Percentiles rank a stretch among this genome's conserved stretches.
Conservation (phyloP, 2,888 invertebrate species). For the Lepidochitona cinerea region DNA sequence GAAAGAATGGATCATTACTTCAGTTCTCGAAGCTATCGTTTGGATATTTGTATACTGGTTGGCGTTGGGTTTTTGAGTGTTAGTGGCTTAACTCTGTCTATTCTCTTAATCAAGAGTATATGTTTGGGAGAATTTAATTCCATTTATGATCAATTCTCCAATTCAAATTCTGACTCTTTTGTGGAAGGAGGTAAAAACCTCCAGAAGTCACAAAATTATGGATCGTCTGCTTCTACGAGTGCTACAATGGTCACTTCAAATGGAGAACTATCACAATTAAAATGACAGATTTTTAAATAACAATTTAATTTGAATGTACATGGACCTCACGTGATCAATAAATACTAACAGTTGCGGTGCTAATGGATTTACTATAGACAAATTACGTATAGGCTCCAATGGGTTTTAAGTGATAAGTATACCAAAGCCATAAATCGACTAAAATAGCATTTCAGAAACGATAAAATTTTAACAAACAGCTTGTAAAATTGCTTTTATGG, state of each 20-base stretch:
- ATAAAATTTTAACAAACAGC: no score
- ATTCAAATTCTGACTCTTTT: not conserved
- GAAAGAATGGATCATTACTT: conserved; percentile 50
- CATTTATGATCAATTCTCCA: not conserved
- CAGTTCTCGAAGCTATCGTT: conserved; percentile 28
- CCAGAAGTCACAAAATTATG: not conserved
- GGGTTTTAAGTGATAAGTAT: no score
- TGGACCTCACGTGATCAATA: no score
- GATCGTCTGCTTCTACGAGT: not conserved
- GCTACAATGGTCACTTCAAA: not conserved
- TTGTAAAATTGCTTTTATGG: no score
- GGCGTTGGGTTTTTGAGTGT: conserved; percentile 47
- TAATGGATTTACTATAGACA: no score
- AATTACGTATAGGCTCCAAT: no score
- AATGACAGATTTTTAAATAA: not conserved
- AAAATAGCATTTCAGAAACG: no score
- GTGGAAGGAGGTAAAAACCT: not conserved
- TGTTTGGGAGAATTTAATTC: conserved; percentile 10
- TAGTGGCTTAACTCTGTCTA: conserved; percentile 40
- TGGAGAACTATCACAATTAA: not conserved
- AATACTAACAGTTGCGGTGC: no score
- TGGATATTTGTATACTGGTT: conserved; percentile 44
- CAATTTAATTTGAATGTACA: not conserved
- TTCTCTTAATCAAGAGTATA: conserved; percentile 17
- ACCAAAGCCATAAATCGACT: no score